A percentile compares a stretch with the other conserved stretches of the same genome.
phyloP scores from a whole-genome alignment of 2,888 invertebrate species.

The Dromius quadrimaculatus region DNA sequence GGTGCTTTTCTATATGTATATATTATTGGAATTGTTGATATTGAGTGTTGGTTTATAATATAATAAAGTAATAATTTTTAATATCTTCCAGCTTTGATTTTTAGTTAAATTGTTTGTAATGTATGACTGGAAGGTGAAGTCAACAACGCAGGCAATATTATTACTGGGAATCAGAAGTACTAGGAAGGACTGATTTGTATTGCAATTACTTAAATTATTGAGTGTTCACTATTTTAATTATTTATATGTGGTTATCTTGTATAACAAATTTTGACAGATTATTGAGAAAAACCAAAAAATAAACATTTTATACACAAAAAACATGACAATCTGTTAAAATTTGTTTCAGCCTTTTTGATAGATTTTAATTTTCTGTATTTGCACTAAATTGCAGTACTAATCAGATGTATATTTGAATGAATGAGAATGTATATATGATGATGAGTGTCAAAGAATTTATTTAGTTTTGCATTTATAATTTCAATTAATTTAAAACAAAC shows the following conservation, averaged over 20 bases:
- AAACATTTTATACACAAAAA: background rate
- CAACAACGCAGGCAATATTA: conserved; percentile 7
- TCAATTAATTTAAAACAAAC: conserved; percentile 37
- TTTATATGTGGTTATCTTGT: too few species aligned
- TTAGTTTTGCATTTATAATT: conserved; percentile 52
- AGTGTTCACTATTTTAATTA: background rate
- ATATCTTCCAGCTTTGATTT: conserved; percentile 51
- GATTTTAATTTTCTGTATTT: conserved; percentile 8
- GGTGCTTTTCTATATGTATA: conserved; percentile 46
- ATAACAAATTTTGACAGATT: too few species aligned
- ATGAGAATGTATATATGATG: conserved; percentile 50
- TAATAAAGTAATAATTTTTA: conserved; percentile 43
- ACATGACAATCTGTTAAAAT: background rate
- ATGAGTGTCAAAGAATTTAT: conserved; percentile 45
- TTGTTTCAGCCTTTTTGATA: background rate
- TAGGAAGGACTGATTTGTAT: conserved; percentile 44
- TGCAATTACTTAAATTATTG: conserved; percentile 26
- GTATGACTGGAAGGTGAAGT: background rate
- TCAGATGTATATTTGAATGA: conserved; percentile 49
- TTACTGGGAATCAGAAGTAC: conserved; percentile 39
- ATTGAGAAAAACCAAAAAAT: background rate
- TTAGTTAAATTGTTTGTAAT: conserved; percentile 37
- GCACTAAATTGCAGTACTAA: conserved; percentile 46
- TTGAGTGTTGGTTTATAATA: conserved; percentile 41
- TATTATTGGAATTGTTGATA: conserved; percentile 39